Evolutionary conservation across 2,113 vertebrate genomes (phyloP).

Genomic region (Tricholaema leucomelas): DNA sequence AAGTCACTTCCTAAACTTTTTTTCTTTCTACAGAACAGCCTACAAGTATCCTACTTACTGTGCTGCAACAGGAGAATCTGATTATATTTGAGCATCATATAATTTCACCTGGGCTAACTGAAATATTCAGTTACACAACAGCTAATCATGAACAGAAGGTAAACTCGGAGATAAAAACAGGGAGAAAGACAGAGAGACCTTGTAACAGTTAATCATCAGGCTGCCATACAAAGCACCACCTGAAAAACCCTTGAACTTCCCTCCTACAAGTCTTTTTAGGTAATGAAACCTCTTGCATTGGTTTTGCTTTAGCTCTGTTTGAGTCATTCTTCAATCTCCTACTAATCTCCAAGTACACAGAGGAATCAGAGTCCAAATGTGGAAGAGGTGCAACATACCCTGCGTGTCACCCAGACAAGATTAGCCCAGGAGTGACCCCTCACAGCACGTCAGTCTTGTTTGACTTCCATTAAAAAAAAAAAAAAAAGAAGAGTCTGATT

Average conservation of each 20-base stretch:
- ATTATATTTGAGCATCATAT: background rate
- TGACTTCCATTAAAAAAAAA: background rate
- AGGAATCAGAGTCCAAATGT: background rate
- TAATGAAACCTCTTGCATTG: background rate
- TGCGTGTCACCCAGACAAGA: background rate
- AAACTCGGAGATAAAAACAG: constrained; percentile 59
- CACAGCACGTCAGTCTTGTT: background rate
- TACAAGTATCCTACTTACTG: background rate
- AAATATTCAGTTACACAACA: constrained; percentile 65
- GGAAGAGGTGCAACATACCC: background rate
- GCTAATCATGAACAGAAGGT: constrained; percentile 52
- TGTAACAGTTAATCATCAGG: constrained; percentile 46
- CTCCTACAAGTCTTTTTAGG: background rate
- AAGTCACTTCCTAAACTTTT: background rate
- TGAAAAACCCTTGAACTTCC: constrained; percentile 3
- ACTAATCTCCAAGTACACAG: background rate
- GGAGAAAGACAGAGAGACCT: constrained; percentile 47
- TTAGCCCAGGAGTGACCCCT: background rate
- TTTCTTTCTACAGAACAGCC: background rate
- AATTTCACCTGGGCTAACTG: constrained; percentile 30
- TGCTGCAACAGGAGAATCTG: background rate
- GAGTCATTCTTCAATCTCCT: background rate
- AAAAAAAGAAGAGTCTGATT: accelerated
- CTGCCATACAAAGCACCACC: background rate
- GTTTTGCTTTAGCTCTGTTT: constrained; percentile 12